phyloP scores from a whole-genome alignment of 2,113 vertebrate genomes.

The Actinemys pallida region DNA sequence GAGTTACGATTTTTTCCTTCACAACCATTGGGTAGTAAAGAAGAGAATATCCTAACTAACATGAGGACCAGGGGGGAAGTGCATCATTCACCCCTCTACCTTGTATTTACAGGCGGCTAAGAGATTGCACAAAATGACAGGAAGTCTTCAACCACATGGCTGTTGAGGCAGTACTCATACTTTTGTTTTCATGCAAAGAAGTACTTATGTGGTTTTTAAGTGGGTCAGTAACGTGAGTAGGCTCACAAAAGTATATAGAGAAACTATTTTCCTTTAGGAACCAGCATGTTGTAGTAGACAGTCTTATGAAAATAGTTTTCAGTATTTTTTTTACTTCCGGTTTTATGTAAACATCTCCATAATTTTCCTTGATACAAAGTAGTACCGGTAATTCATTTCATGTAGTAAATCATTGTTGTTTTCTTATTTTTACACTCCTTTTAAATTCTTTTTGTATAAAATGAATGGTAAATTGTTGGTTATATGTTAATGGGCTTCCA shows the following conservation, averaged over 20 bases:
- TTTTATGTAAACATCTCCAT: background rate
- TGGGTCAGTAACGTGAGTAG: conserved; percentile 47
- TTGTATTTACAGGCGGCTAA: conserved; percentile 30
- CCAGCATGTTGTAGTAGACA: background rate
- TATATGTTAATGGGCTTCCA: background rate
- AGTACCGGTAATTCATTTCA: background rate
- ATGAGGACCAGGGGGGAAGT: background rate
- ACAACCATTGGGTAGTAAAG: background rate
- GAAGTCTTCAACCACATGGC: conserved; percentile 37
- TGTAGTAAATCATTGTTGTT: background rate
- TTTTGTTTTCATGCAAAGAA: conserved; percentile 61
- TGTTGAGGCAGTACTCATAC: conserved; percentile 24
- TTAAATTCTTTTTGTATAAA: background rate
- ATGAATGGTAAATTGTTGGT: background rate
- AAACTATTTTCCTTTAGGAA: conserved; percentile 50
- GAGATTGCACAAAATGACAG: conserved; percentile 33
- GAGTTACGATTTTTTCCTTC: fast-evolving
- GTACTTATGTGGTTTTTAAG: conserved; percentile 58
- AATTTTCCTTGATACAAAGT: background rate
- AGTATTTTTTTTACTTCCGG: background rate
- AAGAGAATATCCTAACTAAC: background rate
- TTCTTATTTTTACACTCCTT: background rate
- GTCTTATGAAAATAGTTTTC: background rate
- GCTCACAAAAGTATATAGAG: conserved; percentile 4
- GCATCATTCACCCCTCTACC: background rate